Evolutionary conservation across 2,888 invertebrate genomes (phyloP).

Genomic region (Rhodophaea formosa): DNA sequence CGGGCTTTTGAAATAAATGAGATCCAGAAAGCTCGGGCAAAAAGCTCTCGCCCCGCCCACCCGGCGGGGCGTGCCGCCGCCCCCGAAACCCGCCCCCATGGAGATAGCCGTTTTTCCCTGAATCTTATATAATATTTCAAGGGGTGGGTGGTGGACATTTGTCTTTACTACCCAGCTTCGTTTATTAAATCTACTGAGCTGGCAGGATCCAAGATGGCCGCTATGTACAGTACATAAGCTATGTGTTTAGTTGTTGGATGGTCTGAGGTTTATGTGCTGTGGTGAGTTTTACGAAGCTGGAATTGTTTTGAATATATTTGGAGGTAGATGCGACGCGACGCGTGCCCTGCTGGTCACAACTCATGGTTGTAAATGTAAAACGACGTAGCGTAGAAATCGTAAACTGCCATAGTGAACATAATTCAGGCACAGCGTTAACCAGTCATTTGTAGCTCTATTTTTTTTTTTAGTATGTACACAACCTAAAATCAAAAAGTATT

Average conservation of each 20-base stretch:
- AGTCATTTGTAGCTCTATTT: too few relatives aligned
- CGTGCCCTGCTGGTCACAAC: neutral
- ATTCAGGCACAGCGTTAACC: neutral
- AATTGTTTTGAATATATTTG: conserved; percentile 10
- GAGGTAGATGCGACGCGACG: neutral
- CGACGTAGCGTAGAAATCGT: neutral
- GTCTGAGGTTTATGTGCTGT: conserved; percentile 21
- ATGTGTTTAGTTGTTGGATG: conserved; percentile 33
- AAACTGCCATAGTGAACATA: neutral
- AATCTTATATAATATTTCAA: conserved; percentile 52
- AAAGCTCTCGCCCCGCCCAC: conserved; percentile 30
- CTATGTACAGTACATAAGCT: conserved; percentile 29
- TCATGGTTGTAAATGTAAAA: neutral
- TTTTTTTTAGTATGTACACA: too few relatives aligned
- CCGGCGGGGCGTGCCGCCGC: conserved; percentile 38
- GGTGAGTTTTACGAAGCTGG: conserved; percentile 9
- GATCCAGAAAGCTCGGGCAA: conserved; percentile 17
- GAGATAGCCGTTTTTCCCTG: conserved; percentile 34
- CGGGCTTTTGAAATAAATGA: conserved; percentile 7
- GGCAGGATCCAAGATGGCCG: conserved; percentile 45
- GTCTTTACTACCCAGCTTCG: conserved; percentile 48
- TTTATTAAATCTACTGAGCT: conserved; percentile 65
- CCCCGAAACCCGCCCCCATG: conserved; percentile 20
- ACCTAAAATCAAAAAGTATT: too few relatives aligned
- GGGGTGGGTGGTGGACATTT: conserved; percentile 64